Evolutionary conservation across 2,797 vertebrate species (phyloP), one percentile per base, ranked within the genome.

Genomic region (Pachyuromys duprasi): DNA sequence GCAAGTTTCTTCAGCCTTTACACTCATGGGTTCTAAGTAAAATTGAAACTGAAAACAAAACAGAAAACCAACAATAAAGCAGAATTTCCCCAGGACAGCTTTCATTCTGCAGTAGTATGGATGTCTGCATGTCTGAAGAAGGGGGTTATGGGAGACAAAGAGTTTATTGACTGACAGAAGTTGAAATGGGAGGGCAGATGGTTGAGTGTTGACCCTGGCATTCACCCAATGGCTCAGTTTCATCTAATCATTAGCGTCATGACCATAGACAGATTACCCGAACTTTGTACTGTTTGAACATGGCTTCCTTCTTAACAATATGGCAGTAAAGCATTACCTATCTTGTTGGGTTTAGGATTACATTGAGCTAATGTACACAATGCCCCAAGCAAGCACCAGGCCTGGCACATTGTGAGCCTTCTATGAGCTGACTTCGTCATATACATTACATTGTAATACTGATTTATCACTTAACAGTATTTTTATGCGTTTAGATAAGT

Each of bases 21-120:
- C 9, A 42, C 76, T 78, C 18, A 15, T n/a, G 69, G 24, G 5
- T 69, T 45, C 86, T 83, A 78, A 82, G 36, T 33, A 84, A 92
- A 91, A 93, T 14, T n/a, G 69, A 94, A 94, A 84, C 28, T 67
- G 17, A 72, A 74, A 87, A 78, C 31, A 28, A 74, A 92, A 79
- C 5, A 13, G 93, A 42, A 45, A 91, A 92, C 17, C 5, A 45
- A 74, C 63, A 39, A 18, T 4, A 67, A 74, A 86, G 45, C 11
- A 39, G 65, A 57, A 89, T n/a, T 28, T 78, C 62, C 53, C 18
- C 45, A 33, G n/a, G n/a, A 36, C 11, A 39, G 22, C 20, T 69
- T 89, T 78, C 75, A 28, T 28, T 45, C 6, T 86, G 84, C 80
- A 94, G 78, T 36, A 24, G 39, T 9, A 11, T 12, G 39, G 22